These are phyloP conservation scores for Neotoxoptera formosana DNA, from an alignment of 1,140 invertebrate species.

Conservation along the genomic window DNA sequence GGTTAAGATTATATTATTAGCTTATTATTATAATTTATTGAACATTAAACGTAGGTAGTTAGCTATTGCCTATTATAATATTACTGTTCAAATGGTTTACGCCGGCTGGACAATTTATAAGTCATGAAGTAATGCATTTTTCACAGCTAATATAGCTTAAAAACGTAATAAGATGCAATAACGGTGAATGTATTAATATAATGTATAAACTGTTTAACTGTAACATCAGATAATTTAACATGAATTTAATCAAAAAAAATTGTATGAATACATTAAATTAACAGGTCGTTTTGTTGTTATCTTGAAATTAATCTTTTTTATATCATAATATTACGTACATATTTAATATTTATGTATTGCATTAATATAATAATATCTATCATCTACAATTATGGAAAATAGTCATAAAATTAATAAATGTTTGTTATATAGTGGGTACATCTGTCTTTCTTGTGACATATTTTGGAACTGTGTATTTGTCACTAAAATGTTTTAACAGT, in stretches of 20 bases:
- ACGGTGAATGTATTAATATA: not conserved
- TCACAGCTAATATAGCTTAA: not conserved
- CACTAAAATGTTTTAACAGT: not conserved
- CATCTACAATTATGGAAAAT: not conserved
- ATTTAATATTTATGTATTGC: no score
- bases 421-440: not conserved
- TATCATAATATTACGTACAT: not conserved
- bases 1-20: not conserved
- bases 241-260: not conserved
- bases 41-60: not conserved
- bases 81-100: not conserved
- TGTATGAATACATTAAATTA: not conserved
- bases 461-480: not conserved
- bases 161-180: not conserved
- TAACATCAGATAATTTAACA: not conserved
- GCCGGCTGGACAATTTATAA: not conserved
- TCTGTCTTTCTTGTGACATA: not conserved
- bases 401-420: not conserved
- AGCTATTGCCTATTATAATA: not conserved
- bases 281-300: not conserved
- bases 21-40: slow-evolving; percentile 10
- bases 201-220: not conserved
- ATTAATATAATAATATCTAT: no score
- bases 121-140: slow-evolving; percentile 15
- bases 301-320: not conserved